Conservation (phyloP, 2,888 invertebrate genomes). For the Trichopoda pennipes region DNA sequence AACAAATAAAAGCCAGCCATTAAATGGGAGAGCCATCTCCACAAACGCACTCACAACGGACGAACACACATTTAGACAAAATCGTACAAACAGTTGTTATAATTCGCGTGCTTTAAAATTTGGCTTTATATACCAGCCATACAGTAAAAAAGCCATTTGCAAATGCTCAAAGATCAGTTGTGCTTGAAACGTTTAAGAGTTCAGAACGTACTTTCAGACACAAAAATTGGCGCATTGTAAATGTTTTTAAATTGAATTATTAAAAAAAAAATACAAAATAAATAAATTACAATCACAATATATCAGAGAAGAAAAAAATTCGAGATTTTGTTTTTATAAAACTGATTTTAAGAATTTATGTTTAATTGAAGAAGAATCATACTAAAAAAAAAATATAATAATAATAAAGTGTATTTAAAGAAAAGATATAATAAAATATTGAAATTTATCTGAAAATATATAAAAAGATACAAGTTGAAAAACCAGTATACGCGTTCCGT, state of each 20-base stretch:
- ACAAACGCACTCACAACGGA: not conserved
- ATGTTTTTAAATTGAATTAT: constrained; percentile 49
- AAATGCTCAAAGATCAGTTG: constrained; percentile 76
- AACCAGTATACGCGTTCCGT: constrained; percentile 52
- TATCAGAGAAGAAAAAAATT: constrained; percentile 36
- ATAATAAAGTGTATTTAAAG: constrained; percentile 10
- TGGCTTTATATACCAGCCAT: constrained; percentile 71
- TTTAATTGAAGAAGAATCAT: too few species aligned
- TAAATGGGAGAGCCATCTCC: constrained; percentile 50
- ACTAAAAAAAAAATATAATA: too few species aligned
- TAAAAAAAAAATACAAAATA: constrained; percentile 25
- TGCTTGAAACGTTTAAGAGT: constrained; percentile 79
- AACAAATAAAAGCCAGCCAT: constrained; percentile 37
- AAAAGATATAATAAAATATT: constrained; percentile 33
- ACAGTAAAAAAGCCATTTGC: constrained; percentile 63
- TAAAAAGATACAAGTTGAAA: constrained; percentile 27
- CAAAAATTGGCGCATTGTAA: constrained; percentile 60
- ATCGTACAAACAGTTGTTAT: constrained; percentile 26
- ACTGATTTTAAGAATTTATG: constrained; percentile 11
- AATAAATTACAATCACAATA: constrained; percentile 51
- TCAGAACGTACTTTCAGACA: constrained; percentile 74
- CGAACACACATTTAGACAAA: constrained; percentile 35
- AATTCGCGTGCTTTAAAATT: constrained; percentile 55
- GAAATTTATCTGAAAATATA: constrained; percentile 29
- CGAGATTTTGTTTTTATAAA: constrained; percentile 9